A percentile compares a stretch with the other conserved stretches of the same genome.
phyloP scores from a whole-genome alignment of 2,888 invertebrate species.

The Cryptosula pallasiana region DNA sequence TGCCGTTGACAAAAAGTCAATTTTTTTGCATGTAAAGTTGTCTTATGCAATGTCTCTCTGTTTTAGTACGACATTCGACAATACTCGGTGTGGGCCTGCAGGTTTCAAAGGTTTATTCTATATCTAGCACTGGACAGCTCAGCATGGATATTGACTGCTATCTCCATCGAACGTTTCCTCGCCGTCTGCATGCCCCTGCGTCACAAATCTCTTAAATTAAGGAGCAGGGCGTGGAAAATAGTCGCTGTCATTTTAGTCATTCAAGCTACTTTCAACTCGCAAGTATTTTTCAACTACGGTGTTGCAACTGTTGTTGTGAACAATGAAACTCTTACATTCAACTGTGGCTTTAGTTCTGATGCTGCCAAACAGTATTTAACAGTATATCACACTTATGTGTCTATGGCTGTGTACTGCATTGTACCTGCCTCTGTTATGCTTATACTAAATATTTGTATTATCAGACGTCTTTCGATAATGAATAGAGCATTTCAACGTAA shows the following conservation, averaged over 20 bases:
- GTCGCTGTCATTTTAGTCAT: not conserved
- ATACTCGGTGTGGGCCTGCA: constrained; percentile 10
- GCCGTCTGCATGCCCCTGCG: constrained; percentile 1
- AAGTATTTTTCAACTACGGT: constrained; percentile 14
- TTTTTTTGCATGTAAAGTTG: too few species aligned
- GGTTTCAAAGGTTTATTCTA: constrained; percentile 9
- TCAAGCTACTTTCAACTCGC: not conserved
- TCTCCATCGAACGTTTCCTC: not conserved
- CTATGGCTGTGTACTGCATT: not conserved
- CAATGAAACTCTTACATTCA: not conserved
- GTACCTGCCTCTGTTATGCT: constrained; percentile 3
- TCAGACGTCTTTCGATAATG: not conserved
- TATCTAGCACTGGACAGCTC: constrained; percentile 7
- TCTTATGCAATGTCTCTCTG: too few species aligned
- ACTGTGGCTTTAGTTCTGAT: not conserved
- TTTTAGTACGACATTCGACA: constrained; percentile 20
- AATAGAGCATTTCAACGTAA: not conserved
- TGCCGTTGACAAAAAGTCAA: too few species aligned
- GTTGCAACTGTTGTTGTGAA: not conserved
- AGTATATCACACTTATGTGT: not conserved
- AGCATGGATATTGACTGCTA: constrained; percentile 3
- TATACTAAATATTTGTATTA: constrained; percentile 10
- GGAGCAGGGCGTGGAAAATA: not conserved
- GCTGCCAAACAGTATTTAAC: not conserved
- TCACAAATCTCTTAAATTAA: not conserved